Evolutionary conservation across 2,888 invertebrate species (phyloP).

Genomic region (Scaptodrosophila latifasciaeformis): DNA sequence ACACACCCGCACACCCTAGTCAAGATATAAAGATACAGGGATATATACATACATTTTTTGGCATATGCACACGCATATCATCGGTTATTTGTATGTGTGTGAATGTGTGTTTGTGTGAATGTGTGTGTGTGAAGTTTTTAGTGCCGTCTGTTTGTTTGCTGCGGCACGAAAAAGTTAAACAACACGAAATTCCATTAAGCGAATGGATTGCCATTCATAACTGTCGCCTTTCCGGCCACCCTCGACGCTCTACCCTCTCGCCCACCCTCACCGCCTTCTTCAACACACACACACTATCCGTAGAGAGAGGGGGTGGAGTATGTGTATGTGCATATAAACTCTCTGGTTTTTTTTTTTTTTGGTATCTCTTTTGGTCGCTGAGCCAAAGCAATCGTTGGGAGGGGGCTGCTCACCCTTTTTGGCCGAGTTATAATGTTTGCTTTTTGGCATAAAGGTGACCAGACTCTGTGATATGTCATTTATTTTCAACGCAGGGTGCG

Average conservation of each 20-base stretch:
- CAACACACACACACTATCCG: neutral
- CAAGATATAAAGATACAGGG: neutral
- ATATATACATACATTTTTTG: slow-evolving; percentile 1
- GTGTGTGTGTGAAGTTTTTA: slow-evolving; percentile 6
- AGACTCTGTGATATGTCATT: slow-evolving; percentile 61
- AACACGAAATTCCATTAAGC: slow-evolving; percentile 62
- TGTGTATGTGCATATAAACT: slow-evolving; percentile 14
- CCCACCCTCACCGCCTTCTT: slow-evolving; percentile 1
- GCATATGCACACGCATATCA: neutral
- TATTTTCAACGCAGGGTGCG: slow-evolving; percentile 51
- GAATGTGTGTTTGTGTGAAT: no score
- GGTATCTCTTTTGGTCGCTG: no score
- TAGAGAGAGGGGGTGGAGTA: neutral
- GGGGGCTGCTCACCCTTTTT: no score
- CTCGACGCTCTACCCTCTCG: neutral
- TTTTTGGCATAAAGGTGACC: slow-evolving; percentile 55
- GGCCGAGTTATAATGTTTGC: slow-evolving; percentile 27
- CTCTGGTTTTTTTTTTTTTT: no score
- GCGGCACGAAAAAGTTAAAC: slow-evolving; percentile 50
- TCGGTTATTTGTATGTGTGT: slow-evolving; percentile 8
- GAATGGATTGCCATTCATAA: slow-evolving; percentile 64
- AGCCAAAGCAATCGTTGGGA: no score
- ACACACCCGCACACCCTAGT: neutral
- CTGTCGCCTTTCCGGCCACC: slow-evolving; percentile 28
- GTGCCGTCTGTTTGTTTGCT: slow-evolving; percentile 4